These are phyloP conservation scores for Zosterops japonicus DNA, from an alignment of 2,113 vertebrate genomes.

Conservation along the genomic window DNA sequence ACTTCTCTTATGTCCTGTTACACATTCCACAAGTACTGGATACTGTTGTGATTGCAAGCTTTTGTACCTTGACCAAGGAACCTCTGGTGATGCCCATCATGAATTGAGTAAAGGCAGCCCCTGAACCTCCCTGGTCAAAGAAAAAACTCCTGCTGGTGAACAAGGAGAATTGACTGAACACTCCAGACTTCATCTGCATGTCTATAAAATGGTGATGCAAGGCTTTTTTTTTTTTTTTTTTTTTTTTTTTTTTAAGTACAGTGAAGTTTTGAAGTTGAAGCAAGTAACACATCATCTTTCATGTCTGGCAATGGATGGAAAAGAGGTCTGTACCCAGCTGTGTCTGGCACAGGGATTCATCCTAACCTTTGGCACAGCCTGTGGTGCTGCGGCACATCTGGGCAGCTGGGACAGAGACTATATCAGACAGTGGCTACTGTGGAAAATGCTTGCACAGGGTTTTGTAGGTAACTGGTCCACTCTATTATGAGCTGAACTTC, in stretches of 20 bases:
- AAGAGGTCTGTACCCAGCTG: neutral
- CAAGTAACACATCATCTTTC: neutral
- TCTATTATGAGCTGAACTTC: neutral
- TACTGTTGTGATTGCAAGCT: neutral
- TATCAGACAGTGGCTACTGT: neutral
- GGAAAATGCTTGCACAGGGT: neutral
- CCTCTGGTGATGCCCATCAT: neutral
- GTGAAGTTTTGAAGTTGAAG: neutral
- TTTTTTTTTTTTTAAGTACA: neutral
- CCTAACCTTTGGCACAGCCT: neutral
- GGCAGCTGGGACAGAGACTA: neutral
- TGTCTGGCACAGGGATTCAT: neutral
- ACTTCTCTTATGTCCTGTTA: neutral
- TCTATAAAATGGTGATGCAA: neutral
- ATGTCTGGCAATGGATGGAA: neutral
- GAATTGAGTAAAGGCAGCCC: neutral
- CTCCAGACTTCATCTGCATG: neutral
- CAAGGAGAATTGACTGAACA: neutral
- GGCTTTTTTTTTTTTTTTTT: neutral
- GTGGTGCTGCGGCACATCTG: neutral
- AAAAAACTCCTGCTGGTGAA: neutral
- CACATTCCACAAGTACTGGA: rapidly evolving
- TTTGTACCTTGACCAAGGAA: neutral
- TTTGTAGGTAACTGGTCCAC: neutral
- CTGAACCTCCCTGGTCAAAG: neutral